Evolutionary conservation across 64 coral and sea anemone species (phyloP), one percentile per base, ranked within the genome.

Genomic region (Porites australiensis): DNA sequence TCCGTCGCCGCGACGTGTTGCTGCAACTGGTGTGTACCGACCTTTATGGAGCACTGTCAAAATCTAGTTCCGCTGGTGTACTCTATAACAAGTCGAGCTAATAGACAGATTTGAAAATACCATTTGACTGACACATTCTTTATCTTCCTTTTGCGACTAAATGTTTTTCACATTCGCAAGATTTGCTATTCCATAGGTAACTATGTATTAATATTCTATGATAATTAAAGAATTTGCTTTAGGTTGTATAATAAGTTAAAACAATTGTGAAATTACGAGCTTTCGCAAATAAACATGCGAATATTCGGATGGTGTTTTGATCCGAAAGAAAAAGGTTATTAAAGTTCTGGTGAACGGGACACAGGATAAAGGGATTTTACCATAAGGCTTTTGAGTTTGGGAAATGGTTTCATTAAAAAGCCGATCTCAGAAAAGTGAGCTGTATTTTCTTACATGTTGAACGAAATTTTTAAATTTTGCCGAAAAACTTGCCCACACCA

Each of bases 281-380:
- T 81, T 68, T 84, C 81, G 81, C 63, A 69, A 84, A 84, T 84
- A 84, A 84, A 84, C 6, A 9, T 69, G 81, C 62, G 63, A 84
- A 16, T 8, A 69, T 84, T 46, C 47, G 18, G 18, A 48, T 68
- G 43, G 59, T 66, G 43, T 63, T 5, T 46, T 18, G 18, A 11
- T 44, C 13, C 49, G 4, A n/a, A 65, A 65, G 13, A 65, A 16
- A 16, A 12, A 57, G 54, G 7, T 57, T 57, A 57, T 9, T 9
- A 1, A 9, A 1, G 14, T 68, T 18, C 64, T 12, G 64, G 64
- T 7, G 5, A 18, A 14, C 6, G 64, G 20, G 20, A 14, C 7
- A 3, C 7, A 12, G 54, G 54, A 12, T 57, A 23, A 70, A n/a
- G 23, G 66, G 66, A 2, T 8, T 70, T 37, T 37, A 37, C 27